A percentile compares a stretch with the other conserved stretches of the same genome.
Evolutionary conservation across 35 echinoderm and acorn worm species (phyloP).

Genomic region (Heliocidaris erythrogramma): DNA sequence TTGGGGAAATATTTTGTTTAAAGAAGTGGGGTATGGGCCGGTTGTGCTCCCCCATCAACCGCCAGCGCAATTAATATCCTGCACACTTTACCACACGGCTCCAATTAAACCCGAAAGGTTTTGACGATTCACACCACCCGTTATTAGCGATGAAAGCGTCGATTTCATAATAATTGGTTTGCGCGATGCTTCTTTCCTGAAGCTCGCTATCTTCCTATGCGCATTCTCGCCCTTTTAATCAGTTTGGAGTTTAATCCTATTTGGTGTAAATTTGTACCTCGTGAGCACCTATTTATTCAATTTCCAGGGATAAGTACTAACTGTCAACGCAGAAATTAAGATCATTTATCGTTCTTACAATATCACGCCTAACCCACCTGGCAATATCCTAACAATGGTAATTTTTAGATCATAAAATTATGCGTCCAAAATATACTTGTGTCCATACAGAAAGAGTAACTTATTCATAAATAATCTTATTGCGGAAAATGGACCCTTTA

Average conservation of each 20-base stretch:
- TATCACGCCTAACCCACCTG: background rate
- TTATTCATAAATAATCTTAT: too few relatives aligned
- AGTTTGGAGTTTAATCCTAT: background rate
- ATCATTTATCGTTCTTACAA: background rate
- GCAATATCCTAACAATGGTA: background rate
- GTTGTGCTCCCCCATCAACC: background rate
- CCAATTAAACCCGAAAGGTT: background rate
- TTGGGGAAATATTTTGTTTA: too few relatives aligned
- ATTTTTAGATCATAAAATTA: background rate
- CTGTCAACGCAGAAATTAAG: background rate
- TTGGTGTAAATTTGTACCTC: background rate
- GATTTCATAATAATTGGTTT: constrained; percentile 14
- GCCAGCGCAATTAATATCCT: background rate
- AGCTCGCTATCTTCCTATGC: background rate
- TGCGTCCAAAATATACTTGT: too few relatives aligned
- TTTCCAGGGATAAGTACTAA: background rate
- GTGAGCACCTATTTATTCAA: background rate
- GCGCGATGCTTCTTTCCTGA: background rate
- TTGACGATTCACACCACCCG: background rate
- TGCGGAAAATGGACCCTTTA: too few relatives aligned
- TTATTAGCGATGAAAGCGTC: background rate
- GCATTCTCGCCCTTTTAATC: background rate
- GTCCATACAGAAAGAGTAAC: too few relatives aligned
- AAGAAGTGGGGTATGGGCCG: too few relatives aligned
- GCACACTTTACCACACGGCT: background rate